Percentiles rank a stretch among this genome's conserved stretches.
Conservation (phyloP, 2,888 invertebrate species). For the Torymus aiolomorphi region DNA sequence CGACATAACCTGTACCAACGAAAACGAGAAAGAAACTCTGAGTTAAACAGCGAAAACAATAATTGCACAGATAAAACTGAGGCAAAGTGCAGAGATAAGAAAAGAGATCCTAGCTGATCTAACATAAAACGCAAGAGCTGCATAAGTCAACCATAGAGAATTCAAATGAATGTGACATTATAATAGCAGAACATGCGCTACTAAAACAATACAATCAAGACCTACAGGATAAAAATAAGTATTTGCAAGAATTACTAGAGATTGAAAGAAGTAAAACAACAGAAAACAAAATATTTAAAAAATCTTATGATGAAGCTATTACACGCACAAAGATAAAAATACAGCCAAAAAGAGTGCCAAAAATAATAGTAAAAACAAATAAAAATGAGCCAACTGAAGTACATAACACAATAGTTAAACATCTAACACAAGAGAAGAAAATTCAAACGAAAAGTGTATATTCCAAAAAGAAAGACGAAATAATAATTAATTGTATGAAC, state of each 20-base stretch:
- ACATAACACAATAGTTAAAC: no score
- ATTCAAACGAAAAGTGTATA: background rate
- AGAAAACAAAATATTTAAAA: background rate
- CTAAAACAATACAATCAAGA: slow-evolving; percentile 11
- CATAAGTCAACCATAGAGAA: background rate
- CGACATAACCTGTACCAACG: slow-evolving; percentile 16
- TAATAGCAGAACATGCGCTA: slow-evolving; percentile 1
- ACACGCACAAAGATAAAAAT: background rate
- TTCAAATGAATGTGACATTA: background rate
- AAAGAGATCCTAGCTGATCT: background rate
- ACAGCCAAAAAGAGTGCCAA: background rate
- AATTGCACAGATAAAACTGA: slow-evolving; percentile 14
- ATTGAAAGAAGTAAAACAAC: background rate
- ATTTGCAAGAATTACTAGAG: background rate
- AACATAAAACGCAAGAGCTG: background rate
- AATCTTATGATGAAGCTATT: background rate
- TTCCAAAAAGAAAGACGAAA: background rate
- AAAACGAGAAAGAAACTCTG: background rate
- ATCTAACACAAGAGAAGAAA: background rate
- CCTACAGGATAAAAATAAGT: slow-evolving; percentile 8
- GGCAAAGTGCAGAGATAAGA: background rate
- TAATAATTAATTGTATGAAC: slow-evolving; percentile 7
- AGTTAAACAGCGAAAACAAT: background rate
- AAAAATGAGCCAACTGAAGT: no score
- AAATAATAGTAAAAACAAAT: no score